Evolutionary conservation across 2,888 invertebrate species (phyloP).

Genomic region (Drosophila picticornis): DNA sequence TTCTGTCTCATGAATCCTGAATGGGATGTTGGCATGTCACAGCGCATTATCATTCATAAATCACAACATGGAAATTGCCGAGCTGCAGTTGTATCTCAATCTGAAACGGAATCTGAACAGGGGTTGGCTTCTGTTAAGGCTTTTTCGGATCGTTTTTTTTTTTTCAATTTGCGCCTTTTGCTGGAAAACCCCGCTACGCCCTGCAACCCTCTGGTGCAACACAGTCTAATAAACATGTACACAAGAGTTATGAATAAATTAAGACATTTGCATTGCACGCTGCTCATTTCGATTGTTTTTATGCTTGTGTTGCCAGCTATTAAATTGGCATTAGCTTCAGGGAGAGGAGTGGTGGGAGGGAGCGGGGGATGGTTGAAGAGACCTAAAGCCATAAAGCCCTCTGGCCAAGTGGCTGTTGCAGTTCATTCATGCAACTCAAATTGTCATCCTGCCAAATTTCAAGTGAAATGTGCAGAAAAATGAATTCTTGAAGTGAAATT

Average conservation of each 20-base stretch:
- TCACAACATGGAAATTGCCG: conserved; percentile 82
- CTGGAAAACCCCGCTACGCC: neutral
- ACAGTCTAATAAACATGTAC: conserved; percentile 72
- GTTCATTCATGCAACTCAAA: conserved; percentile 5
- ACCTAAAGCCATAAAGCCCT: conserved; percentile 1
- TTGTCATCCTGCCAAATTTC: conserved; percentile 26
- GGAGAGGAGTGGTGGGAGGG: conserved; percentile 32
- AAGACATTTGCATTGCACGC: conserved; percentile 72
- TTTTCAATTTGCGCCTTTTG: conserved; percentile 52
- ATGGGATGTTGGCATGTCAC: conserved; percentile 77
- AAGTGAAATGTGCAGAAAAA: conserved; percentile 30
- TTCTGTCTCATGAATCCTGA: neutral
- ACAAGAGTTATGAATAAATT: conserved; percentile 83
- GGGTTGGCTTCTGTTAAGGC: conserved; percentile 29
- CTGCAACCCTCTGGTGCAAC: conserved; percentile 1
- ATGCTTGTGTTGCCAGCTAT: conserved; percentile 66
- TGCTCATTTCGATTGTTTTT: conserved; percentile 71
- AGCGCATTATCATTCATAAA: conserved; percentile 84
- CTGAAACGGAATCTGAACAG: conserved; percentile 16
- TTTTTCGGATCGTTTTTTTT: conserved; percentile 31
- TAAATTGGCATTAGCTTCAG: conserved; percentile 82
- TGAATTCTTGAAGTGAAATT: conserved; percentile 33
- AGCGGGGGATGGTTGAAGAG: neutral
- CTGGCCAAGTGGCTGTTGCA: conserved; percentile 28
- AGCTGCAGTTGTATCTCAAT: conserved; percentile 21